Conservation (phyloP, 1,140 invertebrate species). For the Meloidogyne chitwoodi region DNA sequence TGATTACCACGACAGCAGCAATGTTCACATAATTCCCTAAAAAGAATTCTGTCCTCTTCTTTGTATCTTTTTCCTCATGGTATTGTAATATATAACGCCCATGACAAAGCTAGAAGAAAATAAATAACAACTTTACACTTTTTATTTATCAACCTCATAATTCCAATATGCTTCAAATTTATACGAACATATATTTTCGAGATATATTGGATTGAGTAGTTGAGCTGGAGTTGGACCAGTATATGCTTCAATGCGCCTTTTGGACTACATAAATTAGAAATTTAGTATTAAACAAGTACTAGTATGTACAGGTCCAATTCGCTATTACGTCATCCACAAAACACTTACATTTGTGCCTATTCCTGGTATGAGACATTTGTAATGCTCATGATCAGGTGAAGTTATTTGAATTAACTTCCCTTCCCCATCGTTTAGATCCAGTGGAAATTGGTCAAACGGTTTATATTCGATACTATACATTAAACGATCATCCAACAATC, state of each 20-base stretch:
- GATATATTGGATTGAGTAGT: constrained; percentile 32
- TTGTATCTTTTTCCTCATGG: constrained; percentile 80
- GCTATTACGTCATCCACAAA: no score
- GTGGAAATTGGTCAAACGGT: neutral
- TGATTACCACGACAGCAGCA: constrained; percentile 14
- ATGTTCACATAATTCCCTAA: constrained; percentile 25
- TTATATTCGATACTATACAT: neutral
- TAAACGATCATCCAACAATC: neutral
- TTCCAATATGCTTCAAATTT: constrained; percentile 90
- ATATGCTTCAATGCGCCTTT: constrained; percentile 55
- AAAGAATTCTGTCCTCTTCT: constrained; percentile 42
- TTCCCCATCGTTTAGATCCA: neutral
- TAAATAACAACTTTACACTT: neutral
- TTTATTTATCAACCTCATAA: constrained; percentile 71
- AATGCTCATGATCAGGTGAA: neutral
- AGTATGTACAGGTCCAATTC: no score
- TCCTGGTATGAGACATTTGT: neutral
- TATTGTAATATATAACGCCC: constrained; percentile 83
- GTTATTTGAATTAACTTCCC: neutral
- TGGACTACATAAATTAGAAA: constrained; percentile 33
- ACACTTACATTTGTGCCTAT: neutral
- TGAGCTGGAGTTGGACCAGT: constrained; percentile 34
- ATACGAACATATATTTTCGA: constrained; percentile 43
- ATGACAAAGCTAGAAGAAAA: constrained; percentile 73
- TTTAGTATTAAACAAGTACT: neutral